Conservation (phyloP, 2,797 vertebrate genomes). For the Pyrocephalus nanus region DNA sequence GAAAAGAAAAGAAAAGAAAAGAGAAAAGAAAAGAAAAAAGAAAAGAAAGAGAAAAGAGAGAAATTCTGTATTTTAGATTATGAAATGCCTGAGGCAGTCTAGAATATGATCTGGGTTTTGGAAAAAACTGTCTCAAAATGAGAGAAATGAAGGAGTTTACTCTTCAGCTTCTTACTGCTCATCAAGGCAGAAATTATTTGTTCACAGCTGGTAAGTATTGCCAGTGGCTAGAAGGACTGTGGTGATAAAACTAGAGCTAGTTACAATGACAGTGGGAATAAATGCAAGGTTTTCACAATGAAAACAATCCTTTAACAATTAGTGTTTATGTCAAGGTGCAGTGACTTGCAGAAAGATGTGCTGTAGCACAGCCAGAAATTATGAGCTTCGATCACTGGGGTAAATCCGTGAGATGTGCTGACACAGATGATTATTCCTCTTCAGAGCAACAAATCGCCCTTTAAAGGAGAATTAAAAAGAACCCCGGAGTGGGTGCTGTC, state of each 20-base stretch:
- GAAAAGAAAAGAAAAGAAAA: too few relatives aligned
- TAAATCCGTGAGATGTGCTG: background rate
- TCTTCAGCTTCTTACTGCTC: background rate
- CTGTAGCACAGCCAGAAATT: background rate
- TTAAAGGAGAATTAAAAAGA: fast-evolving
- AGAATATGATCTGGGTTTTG: background rate
- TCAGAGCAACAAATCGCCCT: fast-evolving
- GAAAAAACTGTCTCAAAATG: background rate
- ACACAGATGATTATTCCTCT: background rate
- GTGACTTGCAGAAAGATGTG: background rate
- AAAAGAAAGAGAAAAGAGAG: too few relatives aligned
- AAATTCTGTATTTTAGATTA: background rate
- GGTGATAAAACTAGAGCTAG: background rate
- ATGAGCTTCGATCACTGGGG: background rate
- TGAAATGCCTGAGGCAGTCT: background rate
- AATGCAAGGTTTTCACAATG: background rate
- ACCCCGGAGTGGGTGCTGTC: background rate
- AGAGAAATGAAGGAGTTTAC: background rate
- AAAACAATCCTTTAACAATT: background rate
- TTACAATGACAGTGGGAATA: background rate
- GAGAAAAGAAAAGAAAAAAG: too few relatives aligned
- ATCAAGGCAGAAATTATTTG: background rate
- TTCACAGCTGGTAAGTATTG: background rate
- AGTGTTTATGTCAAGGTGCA: background rate
- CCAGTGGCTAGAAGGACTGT: background rate